Base-by-base conservation (phyloP, 2,797 vertebrate genomes). In the Gambelia wislizenii region DNA sequence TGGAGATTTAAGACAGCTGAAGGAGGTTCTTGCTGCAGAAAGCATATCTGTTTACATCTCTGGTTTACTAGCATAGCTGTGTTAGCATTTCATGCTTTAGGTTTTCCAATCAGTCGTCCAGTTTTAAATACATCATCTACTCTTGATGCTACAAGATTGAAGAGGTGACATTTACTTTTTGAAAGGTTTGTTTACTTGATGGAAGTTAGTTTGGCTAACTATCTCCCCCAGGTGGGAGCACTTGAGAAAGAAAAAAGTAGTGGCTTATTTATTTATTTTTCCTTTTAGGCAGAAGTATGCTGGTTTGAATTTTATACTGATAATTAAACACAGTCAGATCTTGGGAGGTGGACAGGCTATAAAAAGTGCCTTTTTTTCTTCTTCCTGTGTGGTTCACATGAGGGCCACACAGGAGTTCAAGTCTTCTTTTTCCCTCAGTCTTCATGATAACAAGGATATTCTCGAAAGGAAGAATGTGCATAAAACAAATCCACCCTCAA, bases 21-120 rank as follows among this genome's bases (percentile, higher is more conserved):
- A 91, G n/a, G 78, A 77, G 59, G 61, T 70, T 82, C 36, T 72
- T n/a, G 27, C 49, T 85, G 56, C 64, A 39, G 72, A 86, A 77
- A 86, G 33, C 84, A 89, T 87, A 89, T 90, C 85, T 89, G 87
- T 91, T 89, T 86, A 88, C 67, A 82, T 91, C 77, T 85, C 56
- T 76, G 86, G 82, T 83, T 91, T 83, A 88, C 79, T 88, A 69
- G 72, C 52, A 77, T 86, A 83, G 49, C 90, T 86, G 54, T 14
- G 79, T 52, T 89, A 72, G 61, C 77, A 83, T 88, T 88, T 88
- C 78, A 70, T 82, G 70, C 88, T 85, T 84, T 85, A 89, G 61
- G 61, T 83, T 89, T 86, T 78, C 87, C 64, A 83, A 83, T 89
- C 84, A 89, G 87, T 86, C 79, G 8, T 83, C 61, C 84, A 83